Evolutionary conservation across 2,888 invertebrate species (phyloP).

Genomic region (Drosophila sordidula): DNA sequence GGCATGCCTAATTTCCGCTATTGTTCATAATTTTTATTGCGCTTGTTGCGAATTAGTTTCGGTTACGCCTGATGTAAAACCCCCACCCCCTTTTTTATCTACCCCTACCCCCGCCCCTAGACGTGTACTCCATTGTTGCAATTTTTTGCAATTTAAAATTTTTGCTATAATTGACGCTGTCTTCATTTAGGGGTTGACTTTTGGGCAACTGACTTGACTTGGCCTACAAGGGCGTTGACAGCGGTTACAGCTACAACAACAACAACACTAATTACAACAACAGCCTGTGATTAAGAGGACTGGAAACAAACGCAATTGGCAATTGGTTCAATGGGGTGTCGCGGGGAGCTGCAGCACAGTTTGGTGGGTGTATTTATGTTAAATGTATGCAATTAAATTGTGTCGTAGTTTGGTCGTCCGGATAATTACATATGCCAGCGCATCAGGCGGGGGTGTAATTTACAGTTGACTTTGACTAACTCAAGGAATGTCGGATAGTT

Average conservation of each 20-base stretch:
- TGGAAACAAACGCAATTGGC: slow-evolving; percentile 46
- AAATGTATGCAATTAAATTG: slow-evolving; percentile 63
- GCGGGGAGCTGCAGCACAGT: background rate
- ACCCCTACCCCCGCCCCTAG: background rate
- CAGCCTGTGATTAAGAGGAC: slow-evolving; percentile 63
- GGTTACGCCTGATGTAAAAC: slow-evolving; percentile 66
- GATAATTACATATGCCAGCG: background rate
- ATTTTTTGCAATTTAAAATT: slow-evolving; percentile 47
- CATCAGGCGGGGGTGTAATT: background rate
- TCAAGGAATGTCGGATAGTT: background rate
- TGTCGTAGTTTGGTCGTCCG: slow-evolving; percentile 11
- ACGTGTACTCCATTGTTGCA: slow-evolving; percentile 4
- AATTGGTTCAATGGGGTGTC: background rate
- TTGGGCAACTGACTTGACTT: slow-evolving; percentile 20
- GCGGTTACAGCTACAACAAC: slow-evolving; percentile 37
- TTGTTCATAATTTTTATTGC: slow-evolving; percentile 83
- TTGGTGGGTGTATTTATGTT: slow-evolving; percentile 44
- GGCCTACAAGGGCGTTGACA: slow-evolving; percentile 69
- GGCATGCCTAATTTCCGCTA: slow-evolving; percentile 77
- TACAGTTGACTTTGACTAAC: background rate
- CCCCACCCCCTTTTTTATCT: background rate
- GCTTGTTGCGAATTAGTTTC: slow-evolving; percentile 83
- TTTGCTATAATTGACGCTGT: slow-evolving; percentile 67
- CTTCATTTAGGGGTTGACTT: slow-evolving; percentile 59
- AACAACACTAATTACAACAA: slow-evolving; percentile 20